These are phyloP conservation scores for Drosophila nr. medialis DNA, from an alignment of 2,888 invertebrate genomes.

Conservation along the genomic window DNA sequence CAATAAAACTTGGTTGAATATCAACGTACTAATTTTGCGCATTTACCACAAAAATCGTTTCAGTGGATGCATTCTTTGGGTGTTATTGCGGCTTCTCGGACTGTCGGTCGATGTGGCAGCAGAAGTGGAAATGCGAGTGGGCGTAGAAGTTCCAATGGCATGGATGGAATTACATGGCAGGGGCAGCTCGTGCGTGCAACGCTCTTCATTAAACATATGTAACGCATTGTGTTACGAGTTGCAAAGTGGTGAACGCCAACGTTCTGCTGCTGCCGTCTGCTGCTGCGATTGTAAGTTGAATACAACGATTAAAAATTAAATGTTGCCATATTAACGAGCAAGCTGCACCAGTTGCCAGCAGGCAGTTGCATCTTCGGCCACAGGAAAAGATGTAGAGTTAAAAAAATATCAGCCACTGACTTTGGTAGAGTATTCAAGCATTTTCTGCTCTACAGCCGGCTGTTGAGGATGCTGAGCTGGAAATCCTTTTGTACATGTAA, in stretches of 20 bases:
- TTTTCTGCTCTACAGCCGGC: slow-evolving; percentile 6
- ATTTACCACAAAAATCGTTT: neutral
- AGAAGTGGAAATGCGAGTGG: slow-evolving; percentile 1
- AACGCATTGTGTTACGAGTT: slow-evolving; percentile 60
- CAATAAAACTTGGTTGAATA: neutral
- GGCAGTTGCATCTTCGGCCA: slow-evolving; percentile 45
- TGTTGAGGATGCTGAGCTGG: slow-evolving; percentile 32
- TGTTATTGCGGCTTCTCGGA: slow-evolving; percentile 12
- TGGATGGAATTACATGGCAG: slow-evolving; percentile 12
- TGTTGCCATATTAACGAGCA: slow-evolving; percentile 78
- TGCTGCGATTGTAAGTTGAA: slow-evolving; percentile 55
- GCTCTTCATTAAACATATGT: slow-evolving; percentile 76
- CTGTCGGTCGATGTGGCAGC: slow-evolving; percentile 20
- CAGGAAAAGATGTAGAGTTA: slow-evolving; percentile 28
- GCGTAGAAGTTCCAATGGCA: neutral
- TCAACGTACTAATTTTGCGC: neutral
- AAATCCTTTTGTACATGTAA: slow-evolving; percentile 73
- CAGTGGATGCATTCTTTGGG: slow-evolving; percentile 29
- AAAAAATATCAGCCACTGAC: slow-evolving; percentile 26
- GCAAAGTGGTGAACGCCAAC: slow-evolving; percentile 14
- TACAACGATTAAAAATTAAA: slow-evolving; percentile 79
- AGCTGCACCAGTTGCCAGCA: slow-evolving; percentile 44
- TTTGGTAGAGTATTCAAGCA: slow-evolving; percentile 32
- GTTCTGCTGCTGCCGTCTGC: neutral
- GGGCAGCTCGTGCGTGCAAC: slow-evolving; percentile 59